Conservation (phyloP, 2,113 vertebrate genomes). For the Tylochromis polylepis region DNA sequence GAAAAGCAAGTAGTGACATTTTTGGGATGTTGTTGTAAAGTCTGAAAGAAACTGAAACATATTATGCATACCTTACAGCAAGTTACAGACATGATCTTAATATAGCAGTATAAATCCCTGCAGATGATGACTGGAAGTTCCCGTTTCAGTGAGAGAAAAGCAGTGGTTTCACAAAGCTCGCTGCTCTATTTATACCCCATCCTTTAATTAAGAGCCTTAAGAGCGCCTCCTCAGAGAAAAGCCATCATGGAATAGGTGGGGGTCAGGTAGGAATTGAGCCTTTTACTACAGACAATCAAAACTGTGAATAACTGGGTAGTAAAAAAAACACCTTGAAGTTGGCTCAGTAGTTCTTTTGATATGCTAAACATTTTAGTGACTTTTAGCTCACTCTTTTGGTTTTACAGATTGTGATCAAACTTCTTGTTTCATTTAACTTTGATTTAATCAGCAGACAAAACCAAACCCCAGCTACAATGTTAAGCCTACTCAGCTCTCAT, state of each 20-base stretch:
- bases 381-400: background rate
- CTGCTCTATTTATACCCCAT: background rate
- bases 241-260: no score
- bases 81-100: background rate
- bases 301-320: no score
- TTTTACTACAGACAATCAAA: no score
- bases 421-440: background rate
- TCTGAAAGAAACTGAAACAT: background rate
- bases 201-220: background rate
- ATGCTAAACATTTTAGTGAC: background rate
- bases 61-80: background rate
- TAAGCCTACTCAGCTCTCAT: background rate
- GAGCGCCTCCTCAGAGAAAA: background rate
- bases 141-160: background rate
- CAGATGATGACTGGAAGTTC: background rate
- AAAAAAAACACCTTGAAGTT: no score
- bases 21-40: background rate
- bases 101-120: no score
- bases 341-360: rapidly evolving
- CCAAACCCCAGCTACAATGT: background rate
- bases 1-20: background rate
- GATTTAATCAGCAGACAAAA: background rate
- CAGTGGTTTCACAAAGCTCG: background rate
- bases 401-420: background rate
- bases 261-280: no score